Evolutionary conservation across 2,888 invertebrate species (phyloP), one percentile per base, ranked within the genome.

Genomic region (Scotopteryx bipunctaria): DNA sequence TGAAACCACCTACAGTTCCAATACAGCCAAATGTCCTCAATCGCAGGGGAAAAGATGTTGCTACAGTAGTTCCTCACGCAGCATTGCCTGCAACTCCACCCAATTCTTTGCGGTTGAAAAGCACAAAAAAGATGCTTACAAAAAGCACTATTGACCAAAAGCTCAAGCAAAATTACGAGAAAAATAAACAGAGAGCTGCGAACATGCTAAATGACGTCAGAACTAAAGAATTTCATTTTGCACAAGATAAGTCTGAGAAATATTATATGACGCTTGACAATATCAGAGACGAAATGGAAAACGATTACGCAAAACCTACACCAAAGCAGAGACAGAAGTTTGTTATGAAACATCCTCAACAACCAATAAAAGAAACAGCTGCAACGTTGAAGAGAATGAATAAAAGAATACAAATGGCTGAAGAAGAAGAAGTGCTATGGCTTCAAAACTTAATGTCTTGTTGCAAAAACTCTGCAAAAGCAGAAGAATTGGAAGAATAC

Each of bases 351-450:
- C 50, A 57, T 23, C 32, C 57, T 11, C 41, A 61, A 5, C 68
- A 69, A 9, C 59, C 71, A n/a, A 65, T 88, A 0, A 92, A 91
- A 79, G 83, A 86, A 53, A 93, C 86, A 1, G 70, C 83, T 8
- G 80, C 92, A 0, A 86, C 91, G 4, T 61, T 93, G 0, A 87
- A 92, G 72, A 79, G 92, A 62, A 80, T 92, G 45, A 91, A 91
- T 45, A 91, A 90, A 61, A 75, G 79, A 55, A 81, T 92, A 27
- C 80, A 89, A 54, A 46, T 66, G 35, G 64, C 58, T 2, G 76
- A 78, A 64, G 67, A 75, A 41, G 78, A 86, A 57, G 92, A 92
- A 76, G 74, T 92, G 3, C 78, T 86, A 52, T 90, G 91, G 83
- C 69, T 93, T 5, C 77, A 91, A 62, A 82, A 89, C 46, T 69